Evolutionary conservation across 1,140 invertebrate species (phyloP).

Genomic region (Drosophila fuyamai): DNA sequence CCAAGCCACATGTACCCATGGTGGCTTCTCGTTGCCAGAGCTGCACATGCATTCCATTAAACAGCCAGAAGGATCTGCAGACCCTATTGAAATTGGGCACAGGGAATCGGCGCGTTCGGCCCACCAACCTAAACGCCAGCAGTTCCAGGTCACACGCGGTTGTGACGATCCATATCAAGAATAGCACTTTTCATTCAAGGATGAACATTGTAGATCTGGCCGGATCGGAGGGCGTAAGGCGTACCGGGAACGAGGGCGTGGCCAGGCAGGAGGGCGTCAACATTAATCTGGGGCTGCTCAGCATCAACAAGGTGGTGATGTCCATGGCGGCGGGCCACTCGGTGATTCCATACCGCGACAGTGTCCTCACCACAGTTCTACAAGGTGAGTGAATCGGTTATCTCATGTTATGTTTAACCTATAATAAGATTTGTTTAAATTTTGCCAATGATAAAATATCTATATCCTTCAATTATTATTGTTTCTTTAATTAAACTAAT

Average conservation of each 20-base stretch:
- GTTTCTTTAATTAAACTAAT: no score
- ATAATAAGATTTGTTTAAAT: no score
- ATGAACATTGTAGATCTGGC: slow-evolving; percentile 2
- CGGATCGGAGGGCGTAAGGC: background rate
- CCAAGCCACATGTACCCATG: slow-evolving; percentile 1
- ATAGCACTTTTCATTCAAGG: background rate
- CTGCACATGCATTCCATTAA: background rate
- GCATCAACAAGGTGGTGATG: slow-evolving; percentile 11
- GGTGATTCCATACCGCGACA: slow-evolving; percentile 7
- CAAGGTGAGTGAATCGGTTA: background rate
- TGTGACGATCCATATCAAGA: background rate
- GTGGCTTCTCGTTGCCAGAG: background rate
- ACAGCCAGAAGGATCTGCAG: background rate
- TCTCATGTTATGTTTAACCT: background rate
- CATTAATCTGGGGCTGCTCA: slow-evolving; percentile 1
- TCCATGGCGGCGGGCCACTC: slow-evolving; percentile 1
- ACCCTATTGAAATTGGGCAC: background rate
- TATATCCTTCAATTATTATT: no score
- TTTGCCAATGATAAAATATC: no score
- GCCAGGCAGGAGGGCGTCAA: slow-evolving; percentile 11
- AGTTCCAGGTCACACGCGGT: slow-evolving; percentile 3
- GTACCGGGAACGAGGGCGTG: slow-evolving; percentile 1
- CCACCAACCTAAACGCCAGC: slow-evolving; percentile 1
- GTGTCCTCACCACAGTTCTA: background rate
- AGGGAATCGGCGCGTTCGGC: background rate